Percentiles rank a stretch among this genome's conserved stretches.
Conservation (phyloP, 2,888 invertebrate species). For the Synergus itoensis region DNA sequence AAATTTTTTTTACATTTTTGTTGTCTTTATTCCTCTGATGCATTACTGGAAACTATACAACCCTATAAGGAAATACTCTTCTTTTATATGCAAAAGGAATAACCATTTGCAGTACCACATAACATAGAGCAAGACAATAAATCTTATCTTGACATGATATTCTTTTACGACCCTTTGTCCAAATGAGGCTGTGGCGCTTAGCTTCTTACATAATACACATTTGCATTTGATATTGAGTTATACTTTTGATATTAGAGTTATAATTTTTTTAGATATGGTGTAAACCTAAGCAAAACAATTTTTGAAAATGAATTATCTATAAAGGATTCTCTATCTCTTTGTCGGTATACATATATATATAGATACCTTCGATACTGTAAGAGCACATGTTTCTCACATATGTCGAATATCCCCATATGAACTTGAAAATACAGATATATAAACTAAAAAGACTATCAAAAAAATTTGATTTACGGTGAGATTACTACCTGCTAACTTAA, state of each 20-base stretch:
- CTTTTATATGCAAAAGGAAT: slow-evolving; percentile 8
- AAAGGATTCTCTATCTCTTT: neutral
- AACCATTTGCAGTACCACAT: slow-evolving; percentile 18
- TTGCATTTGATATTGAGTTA: neutral
- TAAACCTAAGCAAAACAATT: neutral
- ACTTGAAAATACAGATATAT: neutral
- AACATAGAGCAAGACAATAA: slow-evolving; percentile 21
- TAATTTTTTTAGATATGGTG: neutral
- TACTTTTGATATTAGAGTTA: neutral
- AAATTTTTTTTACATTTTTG: neutral
- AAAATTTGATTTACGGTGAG: slow-evolving; percentile 25
- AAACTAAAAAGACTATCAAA: neutral
- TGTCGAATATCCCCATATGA: neutral
- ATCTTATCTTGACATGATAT: slow-evolving; percentile 22
- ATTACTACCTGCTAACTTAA: slow-evolving; percentile 32
- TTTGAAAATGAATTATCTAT: neutral
- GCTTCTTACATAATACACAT: slow-evolving; percentile 5
- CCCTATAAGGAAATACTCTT: slow-evolving; percentile 22
- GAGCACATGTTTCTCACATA: neutral
- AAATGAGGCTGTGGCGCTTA: slow-evolving; percentile 22
- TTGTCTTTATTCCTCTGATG: neutral
- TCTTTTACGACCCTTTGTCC: slow-evolving; percentile 32
- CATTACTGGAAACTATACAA: neutral
- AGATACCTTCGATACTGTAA: no score
- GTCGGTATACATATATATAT: neutral